Evolutionary conservation across 2,888 invertebrate genomes (phyloP).

Genomic region (Himalopsyche japonica): DNA sequence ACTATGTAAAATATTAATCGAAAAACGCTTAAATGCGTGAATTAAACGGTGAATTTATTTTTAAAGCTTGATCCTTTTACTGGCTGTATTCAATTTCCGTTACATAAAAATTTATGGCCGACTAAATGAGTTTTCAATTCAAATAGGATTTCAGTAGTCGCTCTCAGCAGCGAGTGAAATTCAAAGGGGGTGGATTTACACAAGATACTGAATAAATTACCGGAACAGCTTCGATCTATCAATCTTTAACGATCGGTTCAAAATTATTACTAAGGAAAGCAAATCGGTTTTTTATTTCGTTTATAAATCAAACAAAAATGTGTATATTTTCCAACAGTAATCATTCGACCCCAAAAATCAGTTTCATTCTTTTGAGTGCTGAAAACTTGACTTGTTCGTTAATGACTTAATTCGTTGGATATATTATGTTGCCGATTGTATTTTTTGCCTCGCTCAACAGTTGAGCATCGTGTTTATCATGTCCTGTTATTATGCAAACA

Average conservation of each 20-base stretch:
- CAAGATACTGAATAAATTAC: not conserved
- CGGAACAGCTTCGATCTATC: not conserved
- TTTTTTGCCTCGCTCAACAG: too few species aligned
- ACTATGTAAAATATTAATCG: not conserved
- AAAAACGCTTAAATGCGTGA: not conserved
- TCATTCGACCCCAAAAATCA: too few species aligned
- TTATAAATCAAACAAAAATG: too few species aligned
- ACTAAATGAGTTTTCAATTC: not conserved
- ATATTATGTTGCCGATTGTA: too few species aligned
- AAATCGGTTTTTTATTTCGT: not conserved
- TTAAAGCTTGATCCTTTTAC: not conserved
- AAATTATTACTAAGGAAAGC: not conserved
- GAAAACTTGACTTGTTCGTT: too few species aligned
- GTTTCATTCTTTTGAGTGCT: too few species aligned
- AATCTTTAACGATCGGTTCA: not conserved
- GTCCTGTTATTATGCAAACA: too few species aligned
- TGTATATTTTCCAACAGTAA: too few species aligned
- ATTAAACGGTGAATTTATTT: not conserved
- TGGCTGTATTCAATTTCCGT: not conserved
- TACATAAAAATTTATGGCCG: not conserved
- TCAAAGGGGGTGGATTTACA: not conserved
- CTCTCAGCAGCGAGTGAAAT: not conserved
- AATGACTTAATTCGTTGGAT: too few species aligned
- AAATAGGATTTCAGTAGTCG: not conserved
- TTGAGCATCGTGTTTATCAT: too few species aligned